A percentile compares a stretch with the other conserved stretches of the same genome.
These are phyloP conservation scores for Acanthiza pusilla DNA, from an alignment of 2,797 vertebrate genomes.

Conservation along the genomic window DNA sequence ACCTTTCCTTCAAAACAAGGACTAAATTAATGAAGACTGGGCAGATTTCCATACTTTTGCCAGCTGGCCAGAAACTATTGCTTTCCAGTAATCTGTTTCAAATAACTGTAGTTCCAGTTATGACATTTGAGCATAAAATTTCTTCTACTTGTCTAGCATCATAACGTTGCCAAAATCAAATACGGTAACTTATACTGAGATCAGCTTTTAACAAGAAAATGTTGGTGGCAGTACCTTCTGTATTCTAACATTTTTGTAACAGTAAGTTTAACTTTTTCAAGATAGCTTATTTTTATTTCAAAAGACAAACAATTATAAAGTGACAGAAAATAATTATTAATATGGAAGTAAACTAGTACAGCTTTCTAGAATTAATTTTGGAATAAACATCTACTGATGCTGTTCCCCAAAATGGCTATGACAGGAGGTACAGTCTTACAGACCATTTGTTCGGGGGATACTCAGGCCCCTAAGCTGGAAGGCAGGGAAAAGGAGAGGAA, in stretches of 20 bases:
- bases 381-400: background rate
- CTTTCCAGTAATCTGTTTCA: background rate
- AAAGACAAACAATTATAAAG: background rate
- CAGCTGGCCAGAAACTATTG: background rate
- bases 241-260: background rate
- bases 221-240: background rate
- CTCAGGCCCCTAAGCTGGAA: background rate
- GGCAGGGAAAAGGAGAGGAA: background rate
- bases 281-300: background rate
- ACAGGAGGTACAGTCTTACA: background rate
- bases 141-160: background rate
- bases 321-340: background rate
- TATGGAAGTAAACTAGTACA: background rate
- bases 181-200: background rate
- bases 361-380: background rate
- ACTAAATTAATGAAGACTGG: background rate
- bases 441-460: background rate
- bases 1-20: background rate
- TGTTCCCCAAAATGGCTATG: background rate
- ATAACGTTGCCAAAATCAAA: background rate
- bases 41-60: background rate
- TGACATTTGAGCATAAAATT: background rate
- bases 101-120: background rate
- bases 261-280: background rate
- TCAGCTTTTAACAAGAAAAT: background rate